phyloP scores from a whole-genome alignment of 2,797 vertebrate genomes.

The Chelon labrosus region DNA sequence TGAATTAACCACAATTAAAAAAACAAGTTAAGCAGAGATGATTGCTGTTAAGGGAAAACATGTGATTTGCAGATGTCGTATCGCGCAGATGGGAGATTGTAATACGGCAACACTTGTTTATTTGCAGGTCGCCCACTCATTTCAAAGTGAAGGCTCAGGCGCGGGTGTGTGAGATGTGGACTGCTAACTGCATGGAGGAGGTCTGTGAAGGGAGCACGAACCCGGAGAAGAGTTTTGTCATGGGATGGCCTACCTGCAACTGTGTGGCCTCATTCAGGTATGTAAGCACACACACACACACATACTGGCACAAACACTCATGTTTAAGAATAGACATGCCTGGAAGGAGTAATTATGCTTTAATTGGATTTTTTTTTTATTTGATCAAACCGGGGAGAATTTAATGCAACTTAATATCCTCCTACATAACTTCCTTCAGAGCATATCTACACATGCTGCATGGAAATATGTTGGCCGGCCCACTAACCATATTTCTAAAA shows the following conservation, averaged over 20 bases:
- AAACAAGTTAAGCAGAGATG: neutral
- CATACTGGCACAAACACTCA: neutral
- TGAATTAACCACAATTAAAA: neutral
- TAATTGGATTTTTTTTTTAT: slow-evolving; percentile 2
- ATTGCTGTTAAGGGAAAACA: neutral
- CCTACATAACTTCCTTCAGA: neutral
- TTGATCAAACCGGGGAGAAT: neutral
- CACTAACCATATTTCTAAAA: neutral
- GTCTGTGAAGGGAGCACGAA: slow-evolving; percentile 93
- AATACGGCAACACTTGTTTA: neutral
- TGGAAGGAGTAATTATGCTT: neutral
- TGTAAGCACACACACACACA: neutral
- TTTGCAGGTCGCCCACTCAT: slow-evolving; percentile 87
- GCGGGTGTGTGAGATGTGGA: slow-evolving; percentile 94
- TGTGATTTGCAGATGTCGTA: neutral
- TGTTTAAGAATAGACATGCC: neutral
- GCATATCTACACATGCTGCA: slow-evolving; percentile 3
- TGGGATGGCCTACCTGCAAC: slow-evolving; percentile 97
- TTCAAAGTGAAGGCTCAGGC: slow-evolving; percentile 91
- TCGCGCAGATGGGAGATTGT: neutral
- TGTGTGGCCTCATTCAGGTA: slow-evolving; percentile 96
- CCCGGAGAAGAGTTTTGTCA: slow-evolving; percentile 89
- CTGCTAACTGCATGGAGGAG: slow-evolving; percentile 91
- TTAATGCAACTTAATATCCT: neutral
- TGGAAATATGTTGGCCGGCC: neutral